phyloP scores from a whole-genome alignment of 2,888 invertebrate genomes.

The Noctua janthe region DNA sequence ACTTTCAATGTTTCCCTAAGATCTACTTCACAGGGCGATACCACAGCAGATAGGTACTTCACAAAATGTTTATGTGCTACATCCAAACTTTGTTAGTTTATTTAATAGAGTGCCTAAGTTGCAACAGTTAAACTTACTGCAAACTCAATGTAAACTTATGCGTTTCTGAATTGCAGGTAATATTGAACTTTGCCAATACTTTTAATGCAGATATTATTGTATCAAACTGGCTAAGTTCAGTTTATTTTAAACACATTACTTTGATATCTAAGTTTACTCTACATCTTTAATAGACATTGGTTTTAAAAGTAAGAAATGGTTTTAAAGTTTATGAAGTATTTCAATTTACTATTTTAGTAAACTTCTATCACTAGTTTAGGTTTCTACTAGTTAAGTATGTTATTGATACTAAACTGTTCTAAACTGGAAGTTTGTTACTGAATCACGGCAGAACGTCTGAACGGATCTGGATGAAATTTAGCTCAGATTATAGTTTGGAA shows the following conservation, averaged over 20 bases:
- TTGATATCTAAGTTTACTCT: background rate
- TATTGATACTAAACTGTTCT: background rate
- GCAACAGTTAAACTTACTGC: constrained; percentile 12
- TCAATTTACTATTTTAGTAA: background rate
- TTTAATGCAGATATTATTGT: constrained; percentile 3
- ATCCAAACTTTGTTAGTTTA: constrained; percentile 28
- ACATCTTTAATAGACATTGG: background rate
- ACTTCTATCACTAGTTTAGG: background rate
- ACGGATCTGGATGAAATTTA: background rate
- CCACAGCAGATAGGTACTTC: background rate
- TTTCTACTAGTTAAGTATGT: background rate
- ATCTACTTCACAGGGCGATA: background rate
- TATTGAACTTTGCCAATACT: constrained; percentile 21
- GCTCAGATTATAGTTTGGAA: no score
- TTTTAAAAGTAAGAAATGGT: background rate
- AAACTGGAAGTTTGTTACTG: background rate
- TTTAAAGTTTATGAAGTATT: background rate
- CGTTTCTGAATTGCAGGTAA: constrained; percentile 23
- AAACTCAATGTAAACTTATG: constrained; percentile 27
- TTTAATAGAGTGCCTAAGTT: constrained; percentile 22
- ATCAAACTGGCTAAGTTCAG: background rate
- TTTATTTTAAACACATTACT: constrained; percentile 20
- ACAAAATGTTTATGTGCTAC: background rate
- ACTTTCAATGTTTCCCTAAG: background rate
- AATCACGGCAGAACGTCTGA: background rate